These are phyloP conservation scores for Echeneis naucrates DNA, from an alignment of 2,797 vertebrate genomes.

Conservation along the genomic window DNA sequence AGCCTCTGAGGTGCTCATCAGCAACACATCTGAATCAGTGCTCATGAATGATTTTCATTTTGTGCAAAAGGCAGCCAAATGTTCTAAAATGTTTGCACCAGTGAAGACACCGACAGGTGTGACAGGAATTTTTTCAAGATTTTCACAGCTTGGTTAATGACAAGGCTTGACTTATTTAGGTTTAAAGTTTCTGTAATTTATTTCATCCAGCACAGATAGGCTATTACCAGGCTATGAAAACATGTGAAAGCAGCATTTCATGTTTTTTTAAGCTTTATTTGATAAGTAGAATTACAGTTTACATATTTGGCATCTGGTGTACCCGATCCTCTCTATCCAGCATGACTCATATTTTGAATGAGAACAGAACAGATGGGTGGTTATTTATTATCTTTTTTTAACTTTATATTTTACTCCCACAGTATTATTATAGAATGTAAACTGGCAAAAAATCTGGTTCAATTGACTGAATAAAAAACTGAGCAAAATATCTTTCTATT, in stretches of 20 bases:
- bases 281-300: background rate
- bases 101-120: background rate
- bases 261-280: slow-evolving; percentile 6
- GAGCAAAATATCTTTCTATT: background rate
- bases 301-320: slow-evolving; percentile 18
- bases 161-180: slow-evolving; percentile 23
- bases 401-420: background rate
- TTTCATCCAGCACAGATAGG: slow-evolving; percentile 4
- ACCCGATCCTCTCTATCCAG: slow-evolving; percentile 10
- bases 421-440: slow-evolving; percentile 14
- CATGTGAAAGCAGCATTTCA: slow-evolving; percentile 19
- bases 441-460: background rate
- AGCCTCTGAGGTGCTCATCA: slow-evolving; percentile 26
- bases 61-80: slow-evolving; percentile 14
- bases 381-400: slow-evolving; percentile 1
- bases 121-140: slow-evolving; percentile 16
- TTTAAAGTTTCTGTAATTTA: slow-evolving; percentile 29
- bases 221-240: background rate
- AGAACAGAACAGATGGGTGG: slow-evolving; percentile 15
- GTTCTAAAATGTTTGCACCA: background rate
- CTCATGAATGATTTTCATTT: slow-evolving; percentile 8
- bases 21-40: background rate
- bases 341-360: slow-evolving; percentile 24
- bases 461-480: background rate
- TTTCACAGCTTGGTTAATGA: slow-evolving; percentile 19